Evolutionary conservation across 2,888 invertebrate genomes (phyloP), one percentile per base, ranked within the genome.

Genomic region (Mayetiola destructor): DNA sequence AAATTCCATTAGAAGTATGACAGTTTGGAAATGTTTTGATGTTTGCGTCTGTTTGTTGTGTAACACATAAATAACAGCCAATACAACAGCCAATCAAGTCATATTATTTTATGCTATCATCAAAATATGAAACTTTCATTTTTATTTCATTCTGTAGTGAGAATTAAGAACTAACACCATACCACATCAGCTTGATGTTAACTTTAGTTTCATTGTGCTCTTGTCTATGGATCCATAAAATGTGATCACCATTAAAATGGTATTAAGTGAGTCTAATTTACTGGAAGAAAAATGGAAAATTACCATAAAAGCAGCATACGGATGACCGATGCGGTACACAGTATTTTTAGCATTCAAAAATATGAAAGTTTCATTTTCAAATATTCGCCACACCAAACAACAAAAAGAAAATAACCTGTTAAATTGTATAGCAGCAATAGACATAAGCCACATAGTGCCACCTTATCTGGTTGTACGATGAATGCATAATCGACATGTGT

Each of bases 251-350:
- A 48, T 48, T 27, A 27, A 48, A 48, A 48, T 48, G 48, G 48
- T 48, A 48, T 48, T 48, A 48, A 48, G n/a, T 48, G 48, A 27
- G 48, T 48, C 48, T 48, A 48, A 48, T 48, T 48, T 48, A 48
- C 27, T 48, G 48, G 48, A 48, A 27, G 48, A 48, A 48, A 48
- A 48, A 48, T 48, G 48, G 16, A 48, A 48, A 48, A 48, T 48
- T 48, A 27, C 48, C 48, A 48, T 48, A 48, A 48, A n/a, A n/a
- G n/a, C 48, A 48, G 27, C 23, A 48, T 16, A 48, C 27, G 27
- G 27, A 48, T n/a, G n/a, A n/a, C n/a, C n/a, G 27, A 48, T 27
- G 48, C 27, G 18, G 27, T 27, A 48, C 23, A 12, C 4, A 37
- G n/a, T 4, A 10, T 12, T 4, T 4, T 10, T 5, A 36, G 12